Evolutionary conservation across 2,797 vertebrate genomes (phyloP).

Genomic region (Eleutherodactylus coqui): DNA sequence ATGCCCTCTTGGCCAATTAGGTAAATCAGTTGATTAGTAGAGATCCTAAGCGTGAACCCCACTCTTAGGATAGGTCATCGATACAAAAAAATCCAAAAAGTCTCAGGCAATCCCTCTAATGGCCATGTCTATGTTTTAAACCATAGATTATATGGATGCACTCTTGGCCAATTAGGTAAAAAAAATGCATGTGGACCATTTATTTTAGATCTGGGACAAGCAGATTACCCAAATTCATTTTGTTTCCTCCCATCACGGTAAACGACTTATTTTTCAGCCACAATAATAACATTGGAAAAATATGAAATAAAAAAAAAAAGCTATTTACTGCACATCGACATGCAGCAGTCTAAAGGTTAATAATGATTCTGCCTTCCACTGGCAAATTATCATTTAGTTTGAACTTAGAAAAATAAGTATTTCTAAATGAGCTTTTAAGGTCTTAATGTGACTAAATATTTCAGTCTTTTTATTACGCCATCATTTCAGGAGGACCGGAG

Average conservation of each 20-base stretch:
- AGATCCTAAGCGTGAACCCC: too few relatives aligned
- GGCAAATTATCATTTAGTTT: conserved; percentile 16
- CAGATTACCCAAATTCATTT: neutral
- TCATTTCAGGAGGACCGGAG: conserved; percentile 49
- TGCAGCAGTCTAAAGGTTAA: conserved; percentile 24
- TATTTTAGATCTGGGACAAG: neutral
- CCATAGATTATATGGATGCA: neutral
- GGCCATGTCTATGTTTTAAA: too few relatives aligned
- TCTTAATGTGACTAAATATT: conserved; percentile 56
- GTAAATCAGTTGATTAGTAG: too few relatives aligned
- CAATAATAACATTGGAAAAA: conserved; percentile 4
- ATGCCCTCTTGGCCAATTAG: neutral
- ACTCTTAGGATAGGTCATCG: too few relatives aligned
- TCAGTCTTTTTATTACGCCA: conserved; percentile 48
- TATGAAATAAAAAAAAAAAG: conserved; percentile 2
- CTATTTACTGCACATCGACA: neutral
- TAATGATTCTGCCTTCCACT: conserved; percentile 9
- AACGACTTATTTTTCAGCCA: neutral
- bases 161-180: neutral
- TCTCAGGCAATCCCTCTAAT: too few relatives aligned
- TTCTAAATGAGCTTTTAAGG: conserved; percentile 45
- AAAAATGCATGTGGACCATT: neutral
- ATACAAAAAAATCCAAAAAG: too few relatives aligned
- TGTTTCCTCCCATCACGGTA: neutral
- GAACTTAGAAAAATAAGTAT: conserved; percentile 26